phyloP scores from a whole-genome alignment of 1,140 invertebrate genomes.

The Drosophila ananassae region DNA sequence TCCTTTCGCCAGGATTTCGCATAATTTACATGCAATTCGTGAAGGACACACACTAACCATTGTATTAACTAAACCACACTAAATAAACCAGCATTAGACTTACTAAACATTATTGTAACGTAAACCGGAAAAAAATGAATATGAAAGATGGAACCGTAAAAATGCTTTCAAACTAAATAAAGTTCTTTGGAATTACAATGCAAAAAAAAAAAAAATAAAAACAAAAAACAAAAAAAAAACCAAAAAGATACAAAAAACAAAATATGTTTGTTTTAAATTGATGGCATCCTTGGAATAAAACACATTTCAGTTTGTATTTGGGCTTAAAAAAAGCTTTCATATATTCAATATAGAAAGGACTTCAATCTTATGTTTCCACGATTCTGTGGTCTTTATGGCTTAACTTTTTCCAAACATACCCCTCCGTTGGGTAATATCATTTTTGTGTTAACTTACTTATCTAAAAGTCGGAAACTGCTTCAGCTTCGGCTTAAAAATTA shows the following conservation, averaged over 20 bases:
- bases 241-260: conserved; percentile 40
- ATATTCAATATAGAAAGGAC: conserved; percentile 41
- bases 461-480: conserved; percentile 23
- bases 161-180: conserved; percentile 83
- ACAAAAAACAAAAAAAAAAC: conserved; percentile 26
- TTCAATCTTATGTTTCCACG: conserved; percentile 15
- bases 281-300: conserved; percentile 5
- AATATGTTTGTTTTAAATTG: not conserved
- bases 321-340: conserved; percentile 28
- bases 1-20: conserved; percentile 20
- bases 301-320: not conserved
- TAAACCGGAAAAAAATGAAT: conserved; percentile 57
- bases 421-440: conserved; percentile 28
- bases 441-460: conserved; percentile 13
- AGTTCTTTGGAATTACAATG: conserved; percentile 81
- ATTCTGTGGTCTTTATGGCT: conserved; percentile 28
- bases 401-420: conserved; percentile 18
- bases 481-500: conserved; percentile 32
- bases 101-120: conserved; percentile 79
- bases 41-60: conserved; percentile 59
- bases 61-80: conserved; percentile 65
- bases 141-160: conserved; percentile 58
- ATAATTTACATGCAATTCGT: conserved; percentile 42
- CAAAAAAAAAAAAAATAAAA: conserved; percentile 59
- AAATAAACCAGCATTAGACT: conserved; percentile 68